Evolutionary conservation across 2,113 vertebrate genomes (phyloP).

Genomic region (Electrona antarctica): DNA sequence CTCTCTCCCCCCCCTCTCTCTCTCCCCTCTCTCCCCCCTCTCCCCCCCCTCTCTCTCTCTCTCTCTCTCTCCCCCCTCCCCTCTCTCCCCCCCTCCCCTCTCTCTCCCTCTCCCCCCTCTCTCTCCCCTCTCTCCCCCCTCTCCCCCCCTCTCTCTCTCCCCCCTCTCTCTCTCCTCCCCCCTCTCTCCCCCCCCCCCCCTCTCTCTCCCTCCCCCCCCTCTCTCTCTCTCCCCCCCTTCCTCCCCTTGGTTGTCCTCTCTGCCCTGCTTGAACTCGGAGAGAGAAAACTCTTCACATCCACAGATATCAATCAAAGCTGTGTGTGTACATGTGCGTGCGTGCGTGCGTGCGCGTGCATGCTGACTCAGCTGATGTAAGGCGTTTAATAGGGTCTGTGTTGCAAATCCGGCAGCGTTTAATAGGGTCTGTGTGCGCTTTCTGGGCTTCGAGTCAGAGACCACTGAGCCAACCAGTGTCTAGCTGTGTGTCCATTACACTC

Average conservation of each 20-base stretch:
- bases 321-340: slow-evolving; percentile 32
- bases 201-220: too few species aligned
- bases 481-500: background rate
- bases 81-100: too few species aligned
- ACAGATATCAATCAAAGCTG: slow-evolving; percentile 73
- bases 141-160: too few species aligned
- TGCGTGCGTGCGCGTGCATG: slow-evolving; percentile 14
- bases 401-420: slow-evolving; percentile 62
- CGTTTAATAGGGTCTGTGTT: slow-evolving; percentile 62
- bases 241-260: background rate
- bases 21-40: too few species aligned
- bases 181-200: too few species aligned
- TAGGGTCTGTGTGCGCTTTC: slow-evolving; percentile 61
- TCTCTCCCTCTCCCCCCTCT: too few species aligned
- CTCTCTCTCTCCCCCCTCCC: too few species aligned
- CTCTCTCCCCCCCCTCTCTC: too few species aligned
- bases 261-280: slow-evolving; percentile 36
- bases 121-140: too few species aligned
- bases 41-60: too few species aligned
- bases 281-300: slow-evolving; percentile 44
- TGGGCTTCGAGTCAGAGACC: slow-evolving; percentile 50
- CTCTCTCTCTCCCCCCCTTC: too few species aligned
- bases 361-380: slow-evolving; percentile 70
- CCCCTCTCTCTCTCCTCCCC: too few species aligned
- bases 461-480: slow-evolving; percentile 51